Percentiles rank a stretch among this genome's conserved stretches.
phyloP scores from a whole-genome alignment of 2,888 invertebrate species.

The Agrotis ipsilon region DNA sequence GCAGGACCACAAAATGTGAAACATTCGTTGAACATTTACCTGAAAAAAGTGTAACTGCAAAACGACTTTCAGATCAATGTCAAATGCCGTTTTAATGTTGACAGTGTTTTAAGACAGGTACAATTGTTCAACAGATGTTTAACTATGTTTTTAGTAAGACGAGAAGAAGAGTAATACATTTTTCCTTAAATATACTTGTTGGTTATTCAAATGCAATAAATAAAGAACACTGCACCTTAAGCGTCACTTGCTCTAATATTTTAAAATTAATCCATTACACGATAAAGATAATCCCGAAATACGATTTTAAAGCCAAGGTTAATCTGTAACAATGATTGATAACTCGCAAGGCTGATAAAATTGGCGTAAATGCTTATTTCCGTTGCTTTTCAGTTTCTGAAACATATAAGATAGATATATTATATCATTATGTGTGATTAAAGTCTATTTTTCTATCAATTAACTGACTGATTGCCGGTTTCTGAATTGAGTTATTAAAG shows the following conservation, averaged over 20 bases:
- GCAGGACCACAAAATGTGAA: too few species aligned
- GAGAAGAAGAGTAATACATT: too few species aligned
- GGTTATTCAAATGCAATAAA: too few species aligned
- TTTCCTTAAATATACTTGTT: too few species aligned
- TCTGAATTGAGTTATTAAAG: too few species aligned
- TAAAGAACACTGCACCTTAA: background rate
- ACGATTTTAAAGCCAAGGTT: slow-evolving; percentile 43
- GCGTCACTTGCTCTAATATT: background rate
- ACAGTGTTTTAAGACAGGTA: too few species aligned
- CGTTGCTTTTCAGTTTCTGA: slow-evolving; percentile 20
- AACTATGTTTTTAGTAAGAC: too few species aligned
- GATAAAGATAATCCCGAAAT: slow-evolving; percentile 4
- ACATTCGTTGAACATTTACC: too few species aligned
- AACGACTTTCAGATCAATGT: too few species aligned
- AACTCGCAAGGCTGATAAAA: slow-evolving; percentile 7
- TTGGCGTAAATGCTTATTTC: slow-evolving; percentile 36
- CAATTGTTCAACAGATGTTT: too few species aligned
- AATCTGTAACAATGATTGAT: slow-evolving; percentile 12
- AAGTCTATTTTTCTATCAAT: background rate
- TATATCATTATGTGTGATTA: slow-evolving; percentile 26
- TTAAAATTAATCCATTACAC: background rate
- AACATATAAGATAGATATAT: slow-evolving; percentile 5
- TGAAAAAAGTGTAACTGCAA: too few species aligned
- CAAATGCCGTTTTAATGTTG: too few species aligned
- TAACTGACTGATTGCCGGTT: background rate